Evolutionary conservation across 2,888 invertebrate genomes (phyloP).

Genomic region (Vanessa cardui): DNA sequence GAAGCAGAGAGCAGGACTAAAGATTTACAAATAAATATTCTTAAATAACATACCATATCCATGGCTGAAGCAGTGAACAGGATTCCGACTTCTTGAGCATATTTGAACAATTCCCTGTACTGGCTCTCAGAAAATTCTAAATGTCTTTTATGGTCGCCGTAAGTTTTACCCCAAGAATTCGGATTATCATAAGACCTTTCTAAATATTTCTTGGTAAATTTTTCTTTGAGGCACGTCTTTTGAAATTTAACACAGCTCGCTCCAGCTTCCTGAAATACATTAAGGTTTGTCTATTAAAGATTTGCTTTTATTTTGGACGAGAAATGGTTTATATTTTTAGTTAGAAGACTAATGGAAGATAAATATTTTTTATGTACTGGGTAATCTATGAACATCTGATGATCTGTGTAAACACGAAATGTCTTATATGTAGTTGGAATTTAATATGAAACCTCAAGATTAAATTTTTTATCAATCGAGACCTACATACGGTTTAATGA

Average conservation of each 20-base stretch:
- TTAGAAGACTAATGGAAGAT: too few relatives aligned
- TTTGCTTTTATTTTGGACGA: too few relatives aligned
- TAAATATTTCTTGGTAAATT: constrained; percentile 87
- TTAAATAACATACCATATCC: constrained; percentile 84
- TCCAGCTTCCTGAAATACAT: constrained; percentile 84
- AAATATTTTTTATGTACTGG: too few relatives aligned
- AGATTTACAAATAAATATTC: background rate
- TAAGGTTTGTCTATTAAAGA: too few relatives aligned
- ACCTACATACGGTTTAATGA: too few relatives aligned
- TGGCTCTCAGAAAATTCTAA: constrained; percentile 88
- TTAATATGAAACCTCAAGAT: too few relatives aligned
- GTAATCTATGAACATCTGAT: too few relatives aligned
- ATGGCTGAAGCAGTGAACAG: constrained; percentile 91
- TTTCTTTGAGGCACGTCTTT: constrained; percentile 87
- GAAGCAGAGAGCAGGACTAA: too few relatives aligned
- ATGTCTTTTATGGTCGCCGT: constrained; percentile 89
- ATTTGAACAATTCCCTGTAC: constrained; percentile 85
- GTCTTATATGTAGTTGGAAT: too few relatives aligned
- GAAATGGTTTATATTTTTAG: too few relatives aligned
- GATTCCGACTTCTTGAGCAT: constrained; percentile 84
- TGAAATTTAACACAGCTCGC: constrained; percentile 94
- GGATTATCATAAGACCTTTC: constrained; percentile 83
- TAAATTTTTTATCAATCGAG: too few relatives aligned
- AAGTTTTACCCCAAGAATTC: constrained; percentile 90
- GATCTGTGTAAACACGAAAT: too few relatives aligned